A percentile compares a stretch with the other conserved stretches of the same genome.
phyloP scores from a whole-genome alignment of 2,888 invertebrate species.

The Subacronicta megacephala region DNA sequence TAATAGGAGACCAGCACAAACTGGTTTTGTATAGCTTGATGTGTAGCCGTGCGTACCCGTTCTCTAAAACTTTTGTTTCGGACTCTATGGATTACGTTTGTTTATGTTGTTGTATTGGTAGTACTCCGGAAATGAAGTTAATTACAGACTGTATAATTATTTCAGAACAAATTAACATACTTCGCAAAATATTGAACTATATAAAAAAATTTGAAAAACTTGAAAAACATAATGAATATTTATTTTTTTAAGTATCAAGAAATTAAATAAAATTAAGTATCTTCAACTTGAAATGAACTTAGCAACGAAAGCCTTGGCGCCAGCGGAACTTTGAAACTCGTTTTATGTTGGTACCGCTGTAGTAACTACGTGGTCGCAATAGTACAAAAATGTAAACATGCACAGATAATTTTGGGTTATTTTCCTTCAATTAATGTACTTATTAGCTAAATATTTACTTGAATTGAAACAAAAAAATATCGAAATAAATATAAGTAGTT shows the following conservation, averaged over 20 bases:
- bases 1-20: no score
- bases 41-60: no score
- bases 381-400: slow-evolving; percentile 87
- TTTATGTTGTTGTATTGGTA: slow-evolving; percentile 23
- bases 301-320: slow-evolving; percentile 76
- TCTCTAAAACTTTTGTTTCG: no score
- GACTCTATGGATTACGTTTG: slow-evolving; percentile 5
- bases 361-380: slow-evolving; percentile 87
- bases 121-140: slow-evolving; percentile 16
- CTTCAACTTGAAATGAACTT: slow-evolving; percentile 63
- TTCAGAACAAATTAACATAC: background rate
- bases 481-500: slow-evolving; percentile 34
- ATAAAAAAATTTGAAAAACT: background rate
- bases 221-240: background rate
- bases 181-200: background rate
- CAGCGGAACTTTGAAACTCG: slow-evolving; percentile 77
- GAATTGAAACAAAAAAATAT: slow-evolving; percentile 36
- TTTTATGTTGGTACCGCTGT: slow-evolving; percentile 77
- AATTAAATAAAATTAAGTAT: background rate
- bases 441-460: slow-evolving; percentile 39
- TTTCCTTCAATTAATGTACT: slow-evolving; percentile 58
- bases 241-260: no score
- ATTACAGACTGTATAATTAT: background rate
- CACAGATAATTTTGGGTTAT: slow-evolving; percentile 72
- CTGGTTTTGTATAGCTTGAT: no score